These are phyloP conservation scores for Halyomorpha halys DNA, from an alignment of 1,140 invertebrate species.

Conservation along the genomic window DNA sequence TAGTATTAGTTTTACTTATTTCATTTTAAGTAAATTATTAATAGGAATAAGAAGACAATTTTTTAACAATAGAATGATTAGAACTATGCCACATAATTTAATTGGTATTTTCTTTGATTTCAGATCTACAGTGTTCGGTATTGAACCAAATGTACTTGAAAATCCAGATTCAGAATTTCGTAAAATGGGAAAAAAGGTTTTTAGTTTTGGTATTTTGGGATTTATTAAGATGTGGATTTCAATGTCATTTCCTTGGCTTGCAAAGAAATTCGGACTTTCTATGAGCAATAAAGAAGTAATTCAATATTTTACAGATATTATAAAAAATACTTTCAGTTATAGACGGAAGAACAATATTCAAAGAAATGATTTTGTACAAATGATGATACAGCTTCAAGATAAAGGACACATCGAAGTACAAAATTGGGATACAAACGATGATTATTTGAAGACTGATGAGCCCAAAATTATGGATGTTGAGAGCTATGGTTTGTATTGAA, in stretches of 20 bases:
- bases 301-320: neutral
- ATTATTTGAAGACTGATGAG: constrained; percentile 5
- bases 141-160: neutral
- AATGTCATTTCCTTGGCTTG: neutral
- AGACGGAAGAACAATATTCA: constrained; percentile 37
- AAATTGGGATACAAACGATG: constrained; percentile 1
- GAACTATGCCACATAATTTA: no score
- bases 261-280: neutral
- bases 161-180: neutral
- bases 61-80: no score
- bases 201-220: neutral
- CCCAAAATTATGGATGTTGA: neutral
- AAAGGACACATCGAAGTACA: constrained; percentile 13
- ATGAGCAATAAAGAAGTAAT: neutral
- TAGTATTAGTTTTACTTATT: no score
- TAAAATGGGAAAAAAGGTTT: neutral
- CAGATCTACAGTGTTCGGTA: neutral
- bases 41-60: no score
- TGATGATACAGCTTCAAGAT: constrained; percentile 30
- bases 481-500: neutral
- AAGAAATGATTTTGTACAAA: constrained; percentile 37
- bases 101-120: neutral
- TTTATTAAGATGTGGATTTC: neutral
- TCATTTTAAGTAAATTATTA: no score
- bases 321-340: constrained; percentile 35